A percentile compares a stretch with the other conserved stretches of the same genome.
Evolutionary conservation across 2,113 vertebrate species (phyloP).

Genomic region (Anser cygnoides): DNA sequence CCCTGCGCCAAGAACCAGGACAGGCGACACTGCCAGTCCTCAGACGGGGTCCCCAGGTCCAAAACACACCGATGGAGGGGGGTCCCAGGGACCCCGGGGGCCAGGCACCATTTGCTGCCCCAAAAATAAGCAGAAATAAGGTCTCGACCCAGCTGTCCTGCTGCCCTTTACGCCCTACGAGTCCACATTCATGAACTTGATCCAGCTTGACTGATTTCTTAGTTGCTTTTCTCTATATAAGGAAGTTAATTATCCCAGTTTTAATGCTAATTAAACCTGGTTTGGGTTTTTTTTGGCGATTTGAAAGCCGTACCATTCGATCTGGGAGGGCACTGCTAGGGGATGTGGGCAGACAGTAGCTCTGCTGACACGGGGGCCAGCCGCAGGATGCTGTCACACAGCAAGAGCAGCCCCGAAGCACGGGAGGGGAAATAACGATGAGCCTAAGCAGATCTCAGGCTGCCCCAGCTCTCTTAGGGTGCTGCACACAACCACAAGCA

Average conservation of each 20-base stretch:
- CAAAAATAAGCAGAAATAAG: not conserved
- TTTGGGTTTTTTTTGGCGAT: not conserved
- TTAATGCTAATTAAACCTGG: not conserved
- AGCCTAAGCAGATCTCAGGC: not conserved
- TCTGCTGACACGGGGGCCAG: not conserved
- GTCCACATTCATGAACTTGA: rapidly evolving
- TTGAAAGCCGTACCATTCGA: not conserved
- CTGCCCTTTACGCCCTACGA: not conserved
- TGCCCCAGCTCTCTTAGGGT: not conserved
- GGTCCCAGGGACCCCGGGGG: not conserved
- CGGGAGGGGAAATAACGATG: not conserved
- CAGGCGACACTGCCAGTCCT: rapidly evolving
- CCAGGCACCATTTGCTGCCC: not conserved
- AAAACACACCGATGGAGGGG: not conserved
- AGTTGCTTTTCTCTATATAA: not conserved
- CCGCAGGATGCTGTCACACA: no score
- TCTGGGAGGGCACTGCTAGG: not conserved
- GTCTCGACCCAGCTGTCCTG: not conserved
- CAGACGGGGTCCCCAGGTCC: no score
- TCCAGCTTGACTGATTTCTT: not conserved
- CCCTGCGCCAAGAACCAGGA: not conserved
- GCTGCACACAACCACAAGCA: not conserved
- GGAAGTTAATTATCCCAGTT: not conserved
- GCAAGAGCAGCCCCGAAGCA: no score
- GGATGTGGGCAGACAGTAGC: not conserved